Percentiles rank a stretch among this genome's conserved stretches.
These are phyloP conservation scores for Achlya flavicornis DNA, from an alignment of 2,888 invertebrate genomes.

Conservation along the genomic window DNA sequence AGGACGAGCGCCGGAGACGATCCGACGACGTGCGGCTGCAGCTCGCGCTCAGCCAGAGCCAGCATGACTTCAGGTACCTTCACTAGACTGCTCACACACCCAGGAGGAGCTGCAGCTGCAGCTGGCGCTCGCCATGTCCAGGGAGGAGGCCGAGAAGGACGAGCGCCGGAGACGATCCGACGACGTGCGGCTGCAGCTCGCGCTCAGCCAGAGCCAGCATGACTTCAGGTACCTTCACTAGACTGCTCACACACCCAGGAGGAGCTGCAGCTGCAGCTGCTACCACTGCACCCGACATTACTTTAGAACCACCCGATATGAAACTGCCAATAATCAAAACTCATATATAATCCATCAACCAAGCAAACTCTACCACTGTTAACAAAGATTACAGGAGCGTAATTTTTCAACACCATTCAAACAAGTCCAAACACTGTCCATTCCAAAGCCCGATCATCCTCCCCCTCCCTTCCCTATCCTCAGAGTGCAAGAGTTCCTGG, in stretches of 20 bases:
- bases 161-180: slow-evolving; percentile 96
- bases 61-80: slow-evolving; percentile 90
- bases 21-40: slow-evolving; percentile 98
- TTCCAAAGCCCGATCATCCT: neutral
- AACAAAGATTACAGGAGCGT: too few species aligned
- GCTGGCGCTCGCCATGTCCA: slow-evolving; percentile 98
- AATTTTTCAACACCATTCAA: too few species aligned
- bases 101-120: too few species aligned
- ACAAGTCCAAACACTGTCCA: neutral
- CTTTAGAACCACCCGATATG: too few species aligned
- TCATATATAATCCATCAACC: too few species aligned
- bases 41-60: slow-evolving; percentile 96
- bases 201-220: slow-evolving; percentile 96
- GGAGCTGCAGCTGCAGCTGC: too few species aligned
- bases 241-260: too few species aligned
- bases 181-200: slow-evolving; percentile 97
- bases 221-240: slow-evolving; percentile 86
- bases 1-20: slow-evolving; percentile 95
- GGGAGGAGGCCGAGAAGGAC: slow-evolving; percentile 99
- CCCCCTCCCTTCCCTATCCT: slow-evolving; percentile 16
- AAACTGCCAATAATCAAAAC: too few species aligned
- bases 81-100: too few species aligned
- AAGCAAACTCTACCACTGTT: too few species aligned
- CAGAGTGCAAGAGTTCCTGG: slow-evolving; percentile 37
- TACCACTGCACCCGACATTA: too few species aligned